Conservation (phyloP, 2,888 invertebrate species). For the Agrochola litura region DNA sequence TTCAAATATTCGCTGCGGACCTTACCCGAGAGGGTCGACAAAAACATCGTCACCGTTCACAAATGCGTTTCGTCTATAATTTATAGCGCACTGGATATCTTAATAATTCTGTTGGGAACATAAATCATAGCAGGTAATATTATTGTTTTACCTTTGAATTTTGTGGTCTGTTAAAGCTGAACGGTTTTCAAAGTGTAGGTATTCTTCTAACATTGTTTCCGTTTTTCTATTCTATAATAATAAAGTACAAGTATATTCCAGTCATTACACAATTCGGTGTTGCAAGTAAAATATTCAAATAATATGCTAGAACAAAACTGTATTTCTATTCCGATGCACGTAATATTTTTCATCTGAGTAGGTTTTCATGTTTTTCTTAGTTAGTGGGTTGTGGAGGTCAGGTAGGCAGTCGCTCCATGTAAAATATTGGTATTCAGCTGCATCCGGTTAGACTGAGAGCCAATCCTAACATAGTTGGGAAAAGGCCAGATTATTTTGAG, state of each 20-base stretch:
- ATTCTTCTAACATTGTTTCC: neutral
- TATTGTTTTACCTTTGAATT: neutral
- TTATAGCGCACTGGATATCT: neutral
- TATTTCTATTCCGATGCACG: neutral
- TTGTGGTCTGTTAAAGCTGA: neutral
- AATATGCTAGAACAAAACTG: too few species aligned
- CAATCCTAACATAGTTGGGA: too few species aligned
- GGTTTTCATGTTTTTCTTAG: neutral
- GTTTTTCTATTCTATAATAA: neutral
- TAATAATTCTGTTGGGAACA: neutral
- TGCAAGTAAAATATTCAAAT: neutral
- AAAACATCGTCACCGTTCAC: neutral
- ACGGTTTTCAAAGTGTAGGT: neutral
- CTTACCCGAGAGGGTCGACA: neutral
- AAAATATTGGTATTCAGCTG: too few species aligned
- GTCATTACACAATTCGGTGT: neutral
- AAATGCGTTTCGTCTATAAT: conserved; percentile 2
- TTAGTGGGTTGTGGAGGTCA: too few species aligned
- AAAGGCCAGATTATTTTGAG: too few species aligned
- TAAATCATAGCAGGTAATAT: neutral
- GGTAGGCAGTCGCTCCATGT: too few species aligned
- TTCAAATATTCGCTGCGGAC: neutral
- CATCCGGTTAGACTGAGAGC: too few species aligned
- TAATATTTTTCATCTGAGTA: neutral
- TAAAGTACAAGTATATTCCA: neutral